Base-by-base conservation (phyloP, 2,113 vertebrate genomes). In the Oncorhynchus kisutch region DNA sequence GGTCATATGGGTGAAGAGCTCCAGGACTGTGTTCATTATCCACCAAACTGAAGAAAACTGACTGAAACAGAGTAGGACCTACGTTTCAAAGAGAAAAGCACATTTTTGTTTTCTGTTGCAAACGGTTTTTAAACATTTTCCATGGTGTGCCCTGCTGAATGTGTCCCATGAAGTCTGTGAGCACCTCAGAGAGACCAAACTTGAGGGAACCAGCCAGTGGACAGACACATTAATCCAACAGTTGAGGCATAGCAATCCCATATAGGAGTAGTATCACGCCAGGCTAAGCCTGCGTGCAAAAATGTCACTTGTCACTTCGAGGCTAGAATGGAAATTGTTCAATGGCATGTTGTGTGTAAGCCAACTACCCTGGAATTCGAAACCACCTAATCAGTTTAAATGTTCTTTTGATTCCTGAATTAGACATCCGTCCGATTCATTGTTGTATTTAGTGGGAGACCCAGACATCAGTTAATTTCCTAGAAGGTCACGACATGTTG, bases 401-500 rank as follows among this genome's bases (percentile, higher is more conserved):
- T 73, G 45, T 72, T 78, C 70, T 79, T 82, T 25, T 77, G 82
- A 83, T 83, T 73, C 88, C 81, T 75, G 67, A 82, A 84, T 89
- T 85, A 83, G 87, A 84, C 82, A 84, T 87, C 84, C 84, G 82
- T 87, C 84, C 84, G 81, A 86, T 84, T 90, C 85, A 82, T 67
- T 82, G 85, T 95, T 93, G 93, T 93, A 81, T 92, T 92, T 90
- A 88, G 93, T 84, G 85, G 87, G 85, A 90, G 88, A 93, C 92
- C 89, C 90, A 95, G 95, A 94, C 94, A 91, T 94, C 88, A 88
- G 92, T 91, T 94, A 81, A 90, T 94, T 95, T 97, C 96, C 95
- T 95, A 49, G 93, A 95, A 95, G 92, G 90, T 93, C 92, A 88
- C 82, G 84, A 68, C 31, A 72, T 89, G 92, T 93, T 94, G 94